Conservation (phyloP, 2,113 vertebrate genomes). For the Regulus satrapa region DNA sequence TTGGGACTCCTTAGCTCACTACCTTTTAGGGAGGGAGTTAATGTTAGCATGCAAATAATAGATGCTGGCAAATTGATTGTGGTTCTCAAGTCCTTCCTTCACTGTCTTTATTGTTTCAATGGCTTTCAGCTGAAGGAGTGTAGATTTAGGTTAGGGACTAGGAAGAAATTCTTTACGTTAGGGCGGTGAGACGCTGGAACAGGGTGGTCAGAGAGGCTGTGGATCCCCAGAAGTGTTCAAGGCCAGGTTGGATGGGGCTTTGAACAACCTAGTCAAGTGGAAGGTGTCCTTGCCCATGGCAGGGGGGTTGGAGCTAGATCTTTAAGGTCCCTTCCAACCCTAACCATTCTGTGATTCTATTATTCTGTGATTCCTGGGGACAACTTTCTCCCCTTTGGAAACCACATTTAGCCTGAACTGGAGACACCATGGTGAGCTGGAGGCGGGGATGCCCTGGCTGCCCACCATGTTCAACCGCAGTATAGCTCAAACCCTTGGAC, state of each 20-base stretch:
- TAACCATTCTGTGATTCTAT: not conserved
- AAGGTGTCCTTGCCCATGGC: not conserved
- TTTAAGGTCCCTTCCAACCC: not conserved
- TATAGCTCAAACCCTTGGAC: not conserved
- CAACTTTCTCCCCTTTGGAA: not conserved
- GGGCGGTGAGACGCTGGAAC: fast-evolving
- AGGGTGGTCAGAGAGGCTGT: not conserved
- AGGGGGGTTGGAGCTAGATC: not conserved
- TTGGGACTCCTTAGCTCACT: not conserved
- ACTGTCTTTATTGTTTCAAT: not conserved
- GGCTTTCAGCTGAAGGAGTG: not conserved
- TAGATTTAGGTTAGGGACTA: not conserved
- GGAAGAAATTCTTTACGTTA: not conserved
- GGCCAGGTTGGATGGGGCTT: not conserved
- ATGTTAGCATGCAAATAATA: not conserved
- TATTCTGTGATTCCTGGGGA: not conserved
- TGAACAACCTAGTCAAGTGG: not conserved
- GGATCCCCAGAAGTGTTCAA: not conserved
- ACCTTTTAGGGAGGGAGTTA: not conserved
- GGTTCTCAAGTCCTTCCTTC: not conserved
- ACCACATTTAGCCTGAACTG: fast-evolving
- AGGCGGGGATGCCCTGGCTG: not conserved
- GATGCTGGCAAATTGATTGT: not conserved
- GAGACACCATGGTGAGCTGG: not conserved
- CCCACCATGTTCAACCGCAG: fast-evolving